Base-by-base conservation (phyloP, 2,113 vertebrate genomes). In the Mungos mungo region DNA sequence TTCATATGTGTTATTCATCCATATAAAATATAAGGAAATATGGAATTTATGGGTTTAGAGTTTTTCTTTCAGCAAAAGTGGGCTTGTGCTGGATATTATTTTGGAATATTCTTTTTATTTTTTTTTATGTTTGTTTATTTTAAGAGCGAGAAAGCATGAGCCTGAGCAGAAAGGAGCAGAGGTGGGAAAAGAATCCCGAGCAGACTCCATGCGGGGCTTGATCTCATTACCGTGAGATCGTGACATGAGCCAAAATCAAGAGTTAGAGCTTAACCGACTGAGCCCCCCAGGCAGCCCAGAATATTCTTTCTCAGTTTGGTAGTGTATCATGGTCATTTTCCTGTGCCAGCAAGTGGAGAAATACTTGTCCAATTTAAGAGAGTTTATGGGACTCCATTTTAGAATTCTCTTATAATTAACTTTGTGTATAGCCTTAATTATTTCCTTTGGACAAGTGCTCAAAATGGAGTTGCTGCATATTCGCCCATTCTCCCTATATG, bases 21-120 rank as follows among this genome's bases (percentile, higher is more conserved):
- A 0, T 85, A 21, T 4, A 84, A 76, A 66, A 16, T 33, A 33
- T 65, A 60, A 74, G 80, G 71, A 79, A 29, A 23, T 95, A 15
- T 5, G 57, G 31, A 3, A 8, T 81, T 63, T 80, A 41, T n/a
- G 79, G 31, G 31, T 35, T 35, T 89, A 33, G 79, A 63, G 85
- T 72, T 88, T 96, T 83, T 88, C 35, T 96, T 88, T 92, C 65
- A 65, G 68, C 25, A 90, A n/a, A 92, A 95, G 38, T 68, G 47
- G 7, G 16, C 13, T 54, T 68, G 19, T 86, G 38, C 38, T 95
- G 27, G 27, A 11, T 31, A 10, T 38, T 63, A 23, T 90, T 93
- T 79, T 66, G 18, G 60, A 63, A 65, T 27, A 16, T 85, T 18
- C 23, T 82, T 66, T 91, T 88, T 52, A 8, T 41, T 35, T 15